Base-by-base conservation (phyloP, 2,888 invertebrate genomes). In the Drosophila eohydei region DNA sequence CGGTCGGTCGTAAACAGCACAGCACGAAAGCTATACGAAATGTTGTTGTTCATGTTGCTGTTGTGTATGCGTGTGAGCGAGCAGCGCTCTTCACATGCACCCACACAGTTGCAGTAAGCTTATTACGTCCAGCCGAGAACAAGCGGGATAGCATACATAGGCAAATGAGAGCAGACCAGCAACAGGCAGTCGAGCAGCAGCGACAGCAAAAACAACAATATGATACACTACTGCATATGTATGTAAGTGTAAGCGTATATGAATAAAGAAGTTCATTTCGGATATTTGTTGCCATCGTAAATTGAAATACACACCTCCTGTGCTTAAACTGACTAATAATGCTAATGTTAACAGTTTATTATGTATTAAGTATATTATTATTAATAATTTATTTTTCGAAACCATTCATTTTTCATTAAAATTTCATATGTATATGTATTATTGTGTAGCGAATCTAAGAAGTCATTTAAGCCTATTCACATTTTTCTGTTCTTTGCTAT, bases 31-130 rank as follows among this genome's bases (percentile, higher is more conserved):
- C 70, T 70, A 78, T 73, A 61, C 81, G 71, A 76, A 75, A 63
- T 34, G 14, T 50, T 50, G 50, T 34, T 48, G 48, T 44, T 32
- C 6, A 54, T 50, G 48, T 6, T 48, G 21, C 46, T 46, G 32
- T 21, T 50, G 32, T 50, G 41, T 46, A 44, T 46, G 46, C 61
- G 59, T 32, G 38, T 32, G 38, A 38, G 46, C 65, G 60, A 51
- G 43, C 66, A 62, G 54, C 57, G 71, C 71, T 63, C 71, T 71
- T 71, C 58, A 59, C 59, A 66, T 72, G 74, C 79, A 75, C 71
- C 79, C 76, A 81, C 79, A 79, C 66, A 62, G 71, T 58, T 70
- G 70, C 76, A 81, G 64, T 83, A 76, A 79, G 81, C 81, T 81
- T 79, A 71, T 83, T 83, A 81, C 78, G 71, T 62, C 64, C 56